phyloP scores from a whole-genome alignment of 2,888 invertebrate genomes.

The Pyrocoelia pectoralis region DNA sequence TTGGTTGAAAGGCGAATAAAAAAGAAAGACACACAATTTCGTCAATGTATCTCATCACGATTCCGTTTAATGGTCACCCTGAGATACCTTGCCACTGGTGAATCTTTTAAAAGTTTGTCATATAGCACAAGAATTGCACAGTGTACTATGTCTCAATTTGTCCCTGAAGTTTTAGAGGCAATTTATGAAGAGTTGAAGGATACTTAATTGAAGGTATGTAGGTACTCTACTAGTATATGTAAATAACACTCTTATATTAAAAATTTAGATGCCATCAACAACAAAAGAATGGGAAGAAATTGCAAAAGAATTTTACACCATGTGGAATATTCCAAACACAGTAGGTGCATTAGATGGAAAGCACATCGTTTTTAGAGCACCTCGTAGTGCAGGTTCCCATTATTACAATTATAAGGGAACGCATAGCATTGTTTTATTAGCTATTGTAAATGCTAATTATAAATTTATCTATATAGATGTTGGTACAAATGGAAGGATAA shows the following conservation, averaged over 20 bases:
- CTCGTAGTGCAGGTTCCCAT: slow-evolving; percentile 4
- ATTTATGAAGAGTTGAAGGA: slow-evolving; percentile 7
- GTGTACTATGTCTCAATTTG: slow-evolving; percentile 7
- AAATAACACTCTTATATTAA: too few relatives aligned
- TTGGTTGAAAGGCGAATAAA: slow-evolving; percentile 3
- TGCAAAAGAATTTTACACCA: slow-evolving; percentile 1
- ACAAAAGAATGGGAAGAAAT: slow-evolving; percentile 9
- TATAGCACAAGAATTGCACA: slow-evolving; percentile 7
- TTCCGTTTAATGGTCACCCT: slow-evolving; percentile 16
- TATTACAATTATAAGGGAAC: slow-evolving; percentile 3
- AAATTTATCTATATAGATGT: slow-evolving; percentile 4
- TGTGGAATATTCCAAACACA: slow-evolving; percentile 15
- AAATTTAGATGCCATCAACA: too few relatives aligned
- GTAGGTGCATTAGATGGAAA: not conserved
- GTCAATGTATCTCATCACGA: slow-evolving; percentile 16
- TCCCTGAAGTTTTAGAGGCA: slow-evolving; percentile 13
- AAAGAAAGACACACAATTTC: slow-evolving; percentile 15
- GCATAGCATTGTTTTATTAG: not conserved
- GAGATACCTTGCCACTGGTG: slow-evolving; percentile 10
- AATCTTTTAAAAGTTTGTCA: slow-evolving; percentile 9
- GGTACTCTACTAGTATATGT: not conserved
- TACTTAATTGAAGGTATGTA: slow-evolving; percentile 10
- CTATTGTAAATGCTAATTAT: not conserved
- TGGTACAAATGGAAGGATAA: too few relatives aligned
- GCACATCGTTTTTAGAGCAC: not conserved